phyloP scores from a whole-genome alignment of 2,888 invertebrate species.

The Argyresthia goedartella region DNA sequence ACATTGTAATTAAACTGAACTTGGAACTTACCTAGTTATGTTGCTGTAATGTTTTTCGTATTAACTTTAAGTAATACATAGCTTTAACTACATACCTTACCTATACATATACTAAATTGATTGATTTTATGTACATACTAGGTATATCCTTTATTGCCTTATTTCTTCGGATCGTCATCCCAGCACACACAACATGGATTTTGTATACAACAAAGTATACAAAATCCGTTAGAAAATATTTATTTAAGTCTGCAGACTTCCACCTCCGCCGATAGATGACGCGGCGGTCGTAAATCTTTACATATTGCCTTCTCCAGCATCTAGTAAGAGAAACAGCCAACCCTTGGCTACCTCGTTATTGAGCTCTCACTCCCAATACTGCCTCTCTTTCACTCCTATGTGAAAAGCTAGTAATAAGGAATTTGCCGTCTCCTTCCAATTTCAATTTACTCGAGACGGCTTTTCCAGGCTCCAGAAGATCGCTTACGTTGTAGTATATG shows the following conservation, averaged over 20 bases:
- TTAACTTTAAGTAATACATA: no score
- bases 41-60: no score
- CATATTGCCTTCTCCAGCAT: constrained; percentile 48
- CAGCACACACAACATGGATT: no score
- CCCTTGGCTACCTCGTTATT: constrained; percentile 71
- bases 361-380: constrained; percentile 61
- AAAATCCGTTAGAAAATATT: no score
- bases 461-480: constrained; percentile 56
- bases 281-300: constrained; percentile 59
- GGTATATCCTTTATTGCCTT: no score
- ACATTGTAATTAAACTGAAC: no score
- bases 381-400: constrained; percentile 32
- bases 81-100: no score
- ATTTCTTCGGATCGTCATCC: no score
- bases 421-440: constrained; percentile 54
- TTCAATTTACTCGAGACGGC: constrained; percentile 71
- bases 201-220: no score
- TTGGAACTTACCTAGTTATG: no score
- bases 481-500: constrained; percentile 5
- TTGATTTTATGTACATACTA: no score
- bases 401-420: constrained; percentile 17
- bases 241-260: background rate
- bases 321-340: constrained; percentile 66
- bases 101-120: no score
- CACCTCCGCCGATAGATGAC: constrained; percentile 24